phyloP scores from a whole-genome alignment of 2,888 invertebrate genomes.

The Xestia rhomboidea region DNA sequence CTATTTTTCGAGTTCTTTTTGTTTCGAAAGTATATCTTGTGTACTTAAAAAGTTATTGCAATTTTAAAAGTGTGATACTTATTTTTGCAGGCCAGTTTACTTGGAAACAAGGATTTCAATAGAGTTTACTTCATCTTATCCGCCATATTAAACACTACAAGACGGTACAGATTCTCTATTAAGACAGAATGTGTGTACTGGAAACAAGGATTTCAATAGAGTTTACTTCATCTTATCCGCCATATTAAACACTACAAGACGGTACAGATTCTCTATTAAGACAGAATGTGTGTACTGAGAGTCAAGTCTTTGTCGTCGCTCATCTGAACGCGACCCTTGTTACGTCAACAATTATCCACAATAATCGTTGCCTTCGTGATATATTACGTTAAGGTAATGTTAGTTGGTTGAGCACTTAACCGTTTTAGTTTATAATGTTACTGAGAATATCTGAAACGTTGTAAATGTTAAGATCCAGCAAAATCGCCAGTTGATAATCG shows the following conservation, averaged over 20 bases:
- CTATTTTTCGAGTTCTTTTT: too few species aligned
- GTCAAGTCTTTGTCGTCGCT: slow-evolving; percentile 24
- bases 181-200: background rate
- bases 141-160: background rate
- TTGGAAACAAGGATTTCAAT: background rate
- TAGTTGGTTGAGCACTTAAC: background rate
- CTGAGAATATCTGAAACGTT: background rate
- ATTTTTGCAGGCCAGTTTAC: too few species aligned
- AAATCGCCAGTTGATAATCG: background rate
- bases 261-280: slow-evolving; percentile 2
- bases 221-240: too few species aligned
- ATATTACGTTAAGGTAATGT: background rate
- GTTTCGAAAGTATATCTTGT: too few species aligned
- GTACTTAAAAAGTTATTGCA: too few species aligned
- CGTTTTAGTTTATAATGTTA: background rate
- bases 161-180: background rate
- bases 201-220: too few species aligned
- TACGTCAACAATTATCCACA: slow-evolving; percentile 26
- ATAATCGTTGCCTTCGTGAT: slow-evolving; percentile 5
- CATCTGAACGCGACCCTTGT: slow-evolving; percentile 32
- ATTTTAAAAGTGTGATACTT: too few species aligned
- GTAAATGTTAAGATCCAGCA: background rate
- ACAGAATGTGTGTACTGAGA: background rate
- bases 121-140: background rate
- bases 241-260: background rate